These are phyloP conservation scores for Passer domesticus DNA, from an alignment of 2,113 vertebrate species.

Conservation along the genomic window DNA sequence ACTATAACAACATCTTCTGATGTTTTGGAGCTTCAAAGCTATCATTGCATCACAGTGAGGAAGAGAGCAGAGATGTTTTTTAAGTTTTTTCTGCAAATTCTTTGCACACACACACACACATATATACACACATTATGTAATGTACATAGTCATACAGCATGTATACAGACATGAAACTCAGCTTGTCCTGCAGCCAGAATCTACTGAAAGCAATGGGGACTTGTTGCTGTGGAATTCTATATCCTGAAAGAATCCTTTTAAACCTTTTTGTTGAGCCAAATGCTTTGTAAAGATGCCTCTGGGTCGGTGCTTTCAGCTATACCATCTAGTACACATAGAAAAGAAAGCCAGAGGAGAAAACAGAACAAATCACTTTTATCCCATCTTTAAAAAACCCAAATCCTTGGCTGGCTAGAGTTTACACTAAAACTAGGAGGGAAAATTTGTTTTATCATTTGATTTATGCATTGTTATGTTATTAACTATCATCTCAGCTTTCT, in stretches of 20 bases:
- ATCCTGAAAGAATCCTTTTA: neutral
- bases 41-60: neutral
- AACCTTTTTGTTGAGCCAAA: neutral
- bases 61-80: rapidly evolving
- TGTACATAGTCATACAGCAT: too few relatives aligned
- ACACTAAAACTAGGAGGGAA: neutral
- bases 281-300: neutral
- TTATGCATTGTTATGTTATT: neutral
- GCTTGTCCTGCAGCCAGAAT: neutral
- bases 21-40: neutral
- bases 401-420: neutral
- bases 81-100: neutral
- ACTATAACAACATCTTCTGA: neutral
- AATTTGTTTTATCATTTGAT: neutral
- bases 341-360: neutral
- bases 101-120: rapidly evolving
- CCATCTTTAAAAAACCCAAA: neutral
- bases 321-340: too few relatives aligned
- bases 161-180: neutral
- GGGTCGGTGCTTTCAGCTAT: neutral
- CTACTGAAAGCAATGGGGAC: neutral
- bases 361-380: neutral
- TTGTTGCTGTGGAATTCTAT: neutral
- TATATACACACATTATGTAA: rapidly evolving
- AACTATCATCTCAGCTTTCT: neutral